Evolutionary conservation across 2,888 invertebrate species (phyloP), one percentile per base, ranked within the genome.

Genomic region (Panopea generosa): DNA sequence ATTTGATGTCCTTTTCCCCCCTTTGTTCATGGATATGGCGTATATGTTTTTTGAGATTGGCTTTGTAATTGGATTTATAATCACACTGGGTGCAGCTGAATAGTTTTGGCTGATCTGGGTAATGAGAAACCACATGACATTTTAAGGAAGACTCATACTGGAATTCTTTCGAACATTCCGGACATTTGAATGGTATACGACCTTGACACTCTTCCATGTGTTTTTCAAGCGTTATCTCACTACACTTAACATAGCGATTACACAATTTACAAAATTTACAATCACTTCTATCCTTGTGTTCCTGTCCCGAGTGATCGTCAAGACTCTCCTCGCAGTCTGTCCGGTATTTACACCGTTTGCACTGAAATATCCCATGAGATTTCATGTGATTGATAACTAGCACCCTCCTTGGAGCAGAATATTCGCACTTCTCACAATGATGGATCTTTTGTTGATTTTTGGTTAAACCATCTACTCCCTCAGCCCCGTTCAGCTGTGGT

Each of bases 211-310:
- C 82, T 60, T 85, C 82, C 74, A 90, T 89, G 70, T 91, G 91
- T 73, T 88, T 83, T 69, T 90, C 91, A 43, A 91, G 77, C 18
- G 88, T 80, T 27, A 84, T 69, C 43, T 82, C 77, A 66, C 84
- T 86, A 70, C 88, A 88, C 76, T 89, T 87, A 27, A 90, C 85
- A 67, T 88, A 89, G 16, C 88, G 84, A 68, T 87, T 87, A 76
- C 92, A 91, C 71, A 87, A 84, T 56, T 89, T 87, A 82, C 92
- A 91, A 70, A 90, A 83, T 69, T 90, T 91, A 59, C 88, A 86
- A 66, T 90, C 90, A 50, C 87, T 86, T 61, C 87, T 84, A 67
- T 90, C 88, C 40, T 89, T 89, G 66, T 92, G 92, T 55, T 86
- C 85, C 24, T 81, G 79, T 33, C 77, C 74, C 56, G 87, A 78